A percentile compares a stretch with the other conserved stretches of the same genome.
phyloP scores from a whole-genome alignment of 35 echinoderm and acorn worm species.

The Hemicentrotus pulcherrimus region DNA sequence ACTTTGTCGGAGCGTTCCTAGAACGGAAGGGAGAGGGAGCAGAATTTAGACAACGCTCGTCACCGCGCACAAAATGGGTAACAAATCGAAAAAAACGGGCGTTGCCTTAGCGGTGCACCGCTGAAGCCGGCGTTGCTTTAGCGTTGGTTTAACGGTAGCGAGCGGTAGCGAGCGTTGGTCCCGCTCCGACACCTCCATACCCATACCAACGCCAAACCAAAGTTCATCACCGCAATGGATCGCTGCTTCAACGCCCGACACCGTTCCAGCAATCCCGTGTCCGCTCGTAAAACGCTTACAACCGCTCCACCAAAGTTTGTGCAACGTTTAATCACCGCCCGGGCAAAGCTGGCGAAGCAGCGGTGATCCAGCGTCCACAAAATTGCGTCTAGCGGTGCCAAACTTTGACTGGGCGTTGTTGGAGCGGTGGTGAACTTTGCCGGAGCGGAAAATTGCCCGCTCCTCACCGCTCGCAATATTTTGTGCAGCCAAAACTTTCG shows the following conservation, averaged over 20 bases:
- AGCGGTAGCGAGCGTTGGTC: conserved; percentile 41
- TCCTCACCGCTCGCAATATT: conserved; percentile 44
- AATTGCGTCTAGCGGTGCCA: conserved; percentile 42
- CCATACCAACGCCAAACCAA: conserved; percentile 34
- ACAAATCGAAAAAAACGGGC: conserved; percentile 28
- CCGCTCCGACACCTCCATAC: too few species aligned
- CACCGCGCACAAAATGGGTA: neutral
- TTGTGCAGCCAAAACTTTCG: too few species aligned
- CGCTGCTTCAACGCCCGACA: conserved; percentile 40
- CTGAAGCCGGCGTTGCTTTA: conserved; percentile 34
- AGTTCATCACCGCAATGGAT: conserved; percentile 44
- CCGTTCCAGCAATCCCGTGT: conserved; percentile 35
- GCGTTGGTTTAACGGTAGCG: conserved; percentile 28
- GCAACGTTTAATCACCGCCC: conserved; percentile 35
- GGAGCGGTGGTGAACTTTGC: conserved; percentile 41
- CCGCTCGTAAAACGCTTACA: conserved; percentile 37
- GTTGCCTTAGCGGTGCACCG: conserved; percentile 37
- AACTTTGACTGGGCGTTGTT: conserved; percentile 42
- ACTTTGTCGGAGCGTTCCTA: conserved; percentile 36
- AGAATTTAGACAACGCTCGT: neutral
- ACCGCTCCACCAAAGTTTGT: conserved; percentile 20
- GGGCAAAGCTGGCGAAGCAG: conserved; percentile 40
- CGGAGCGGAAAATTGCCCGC: conserved; percentile 38
- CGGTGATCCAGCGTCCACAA: too few species aligned
- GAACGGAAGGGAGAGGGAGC: conserved; percentile 9